Conservation (phyloP, 2,888 invertebrate genomes). For the Cremastinae sp. region DNA sequence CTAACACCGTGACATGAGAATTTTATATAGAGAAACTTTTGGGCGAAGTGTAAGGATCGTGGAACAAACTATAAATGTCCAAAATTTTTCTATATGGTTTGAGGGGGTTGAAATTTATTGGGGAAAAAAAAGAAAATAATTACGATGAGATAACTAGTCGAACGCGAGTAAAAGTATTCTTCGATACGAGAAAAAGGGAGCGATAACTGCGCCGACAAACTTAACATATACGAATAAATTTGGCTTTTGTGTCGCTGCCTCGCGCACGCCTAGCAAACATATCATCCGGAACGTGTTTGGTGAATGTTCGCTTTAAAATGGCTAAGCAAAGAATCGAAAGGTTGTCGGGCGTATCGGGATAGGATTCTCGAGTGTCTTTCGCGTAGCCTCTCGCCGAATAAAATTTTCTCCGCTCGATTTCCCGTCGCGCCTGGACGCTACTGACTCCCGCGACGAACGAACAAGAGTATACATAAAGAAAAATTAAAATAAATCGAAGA, state of each 20-base stretch:
- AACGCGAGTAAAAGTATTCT: conserved; percentile 14
- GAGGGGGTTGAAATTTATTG: too few species aligned
- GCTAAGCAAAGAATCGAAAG: conserved; percentile 69
- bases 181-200: conserved; percentile 14
- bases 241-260: conserved; percentile 74
- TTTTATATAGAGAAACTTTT: too few species aligned
- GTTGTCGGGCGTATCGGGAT: conserved; percentile 9
- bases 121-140: too few species aligned
- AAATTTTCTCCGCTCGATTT: neutral
- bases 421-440: conserved; percentile 15
- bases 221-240: conserved; percentile 47
- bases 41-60: too few species aligned
- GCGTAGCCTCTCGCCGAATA: conserved; percentile 7
- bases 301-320: conserved; percentile 75
- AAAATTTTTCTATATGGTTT: too few species aligned
- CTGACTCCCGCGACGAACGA: conserved; percentile 15
- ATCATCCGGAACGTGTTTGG: conserved; percentile 72
- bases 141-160: neutral
- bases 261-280: conserved; percentile 76
- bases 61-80: too few species aligned
- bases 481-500: conserved; percentile 6
- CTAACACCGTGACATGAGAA: too few species aligned
- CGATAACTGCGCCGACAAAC: conserved; percentile 28
- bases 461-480: neutral
- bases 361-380: conserved; percentile 29